Base-by-base conservation (phyloP, 2,888 invertebrate genomes). In the Heliconius charithonia region DNA sequence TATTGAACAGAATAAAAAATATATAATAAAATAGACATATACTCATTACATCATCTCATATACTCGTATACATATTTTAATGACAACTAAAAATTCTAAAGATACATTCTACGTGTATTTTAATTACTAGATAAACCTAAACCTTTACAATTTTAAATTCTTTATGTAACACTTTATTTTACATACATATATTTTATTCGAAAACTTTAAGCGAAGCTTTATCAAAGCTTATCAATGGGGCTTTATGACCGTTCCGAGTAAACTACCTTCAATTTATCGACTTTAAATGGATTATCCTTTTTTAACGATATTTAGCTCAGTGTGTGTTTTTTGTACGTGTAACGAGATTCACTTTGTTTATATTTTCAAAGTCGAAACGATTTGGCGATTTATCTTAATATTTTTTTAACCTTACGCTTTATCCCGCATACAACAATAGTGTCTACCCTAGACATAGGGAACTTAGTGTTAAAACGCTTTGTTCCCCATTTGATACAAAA, bases 241-340 rank as follows among this genome's bases (percentile, higher is more conserved):
- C 72, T 59, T 71, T 56, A 32, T 32, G n/a, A n/a, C 32, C 59
- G 32, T 76, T 70, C 10, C 45, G 41, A 62, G 62, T 63, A 69
- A 51, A 72, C 71, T 72, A 51, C 56, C 51, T 37, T 56, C 67
- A 41, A 41, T 69, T 69, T 65, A 77, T 65, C 72, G 77, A 77
- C 37, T 77, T 77, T 66, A 51, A 32, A 51, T n/a, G 70, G 71
- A 66, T 77, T 32, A 77, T 71, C 71, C 32, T 29, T 70, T 72
- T 77, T 72, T 72, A 76, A 63, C 71, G 32, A 51, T 63, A 62
- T 45, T 9, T 69, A 70, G n/a, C 41, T 41, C 70, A 51, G 67
- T 71, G 29, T 59, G 51, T 29, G 22, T n/a, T 72, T 32, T 72
- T 59, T 72, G 32, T 72, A 37, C 56, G 71, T 13, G 56, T 59